phyloP scores from a whole-genome alignment of 1,140 invertebrate genomes.

The Trachelipus rathkii region DNA sequence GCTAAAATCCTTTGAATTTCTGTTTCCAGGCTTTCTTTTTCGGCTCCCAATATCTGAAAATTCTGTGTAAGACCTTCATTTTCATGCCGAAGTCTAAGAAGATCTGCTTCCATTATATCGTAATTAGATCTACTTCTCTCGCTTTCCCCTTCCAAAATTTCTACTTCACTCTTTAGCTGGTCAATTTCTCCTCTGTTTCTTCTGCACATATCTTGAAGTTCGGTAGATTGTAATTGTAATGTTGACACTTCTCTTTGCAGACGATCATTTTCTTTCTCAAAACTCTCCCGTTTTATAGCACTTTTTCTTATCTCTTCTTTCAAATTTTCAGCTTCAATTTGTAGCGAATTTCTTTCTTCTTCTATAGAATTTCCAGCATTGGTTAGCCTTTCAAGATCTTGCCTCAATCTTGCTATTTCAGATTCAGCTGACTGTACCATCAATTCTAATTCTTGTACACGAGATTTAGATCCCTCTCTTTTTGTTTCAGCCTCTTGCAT shows the following conservation, averaged over 20 bases:
- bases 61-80: conserved; percentile 36
- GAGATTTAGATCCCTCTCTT: conserved; percentile 35
- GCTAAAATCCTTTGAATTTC: conserved; percentile 34
- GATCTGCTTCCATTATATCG: conserved; percentile 37
- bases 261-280: conserved; percentile 23
- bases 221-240: conserved; percentile 16
- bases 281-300: conserved; percentile 22
- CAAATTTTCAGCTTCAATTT: conserved; percentile 26
- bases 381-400: conserved; percentile 32
- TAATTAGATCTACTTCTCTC: conserved; percentile 29
- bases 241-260: conserved; percentile 22
- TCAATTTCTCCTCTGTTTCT: conserved; percentile 33
- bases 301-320: conserved; percentile 22
- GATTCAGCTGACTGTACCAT: conserved; percentile 44
- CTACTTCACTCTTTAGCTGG: conserved; percentile 39
- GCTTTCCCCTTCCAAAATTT: conserved; percentile 42
- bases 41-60: conserved; percentile 38
- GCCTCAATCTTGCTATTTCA: conserved; percentile 37
- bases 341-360: conserved; percentile 26
- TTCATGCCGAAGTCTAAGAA: conserved; percentile 34
- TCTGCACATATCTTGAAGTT: conserved; percentile 20
- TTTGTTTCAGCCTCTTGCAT: conserved; percentile 40
- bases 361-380: conserved; percentile 25
- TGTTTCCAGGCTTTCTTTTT: conserved; percentile 41
- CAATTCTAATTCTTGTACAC: conserved; percentile 40